A percentile compares a stretch with the other conserved stretches of the same genome.
phyloP scores from a whole-genome alignment of 53 echinoderm and acorn worm genomes.

The Zoroaster sp. region DNA sequence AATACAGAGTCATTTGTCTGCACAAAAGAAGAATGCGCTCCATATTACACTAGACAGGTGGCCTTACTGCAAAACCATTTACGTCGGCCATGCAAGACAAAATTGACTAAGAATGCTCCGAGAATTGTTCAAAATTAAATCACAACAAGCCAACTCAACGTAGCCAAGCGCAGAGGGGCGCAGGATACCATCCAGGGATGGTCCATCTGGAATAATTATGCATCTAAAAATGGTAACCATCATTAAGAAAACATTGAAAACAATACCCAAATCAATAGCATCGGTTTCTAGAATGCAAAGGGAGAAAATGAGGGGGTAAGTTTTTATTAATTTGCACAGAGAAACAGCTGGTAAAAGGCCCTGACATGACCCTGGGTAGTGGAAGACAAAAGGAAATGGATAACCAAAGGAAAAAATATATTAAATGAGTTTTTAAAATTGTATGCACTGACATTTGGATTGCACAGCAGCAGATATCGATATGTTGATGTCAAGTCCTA shows the following conservation, averaged over 20 bases:
- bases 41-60: neutral
- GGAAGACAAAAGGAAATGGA: neutral
- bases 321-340: neutral
- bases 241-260: constrained; percentile 35
- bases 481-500: neutral
- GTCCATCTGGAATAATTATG: neutral
- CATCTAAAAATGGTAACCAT: neutral
- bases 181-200: neutral
- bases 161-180: neutral
- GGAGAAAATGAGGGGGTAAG: neutral
- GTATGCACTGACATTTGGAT: neutral
- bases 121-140: neutral
- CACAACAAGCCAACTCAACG: neutral
- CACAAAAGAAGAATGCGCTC: neutral
- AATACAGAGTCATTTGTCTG: neutral
- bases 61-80: neutral
- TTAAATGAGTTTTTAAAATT: neutral
- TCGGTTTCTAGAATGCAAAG: neutral
- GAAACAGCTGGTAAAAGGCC: neutral
- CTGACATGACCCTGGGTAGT: neutral
- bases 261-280: constrained; percentile 27
- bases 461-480: neutral
- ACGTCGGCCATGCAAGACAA: neutral
- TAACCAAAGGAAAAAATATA: neutral
- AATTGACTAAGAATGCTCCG: neutral